Conservation (phyloP, 2,888 invertebrate genomes). For the Embidobia sp. region DNA sequence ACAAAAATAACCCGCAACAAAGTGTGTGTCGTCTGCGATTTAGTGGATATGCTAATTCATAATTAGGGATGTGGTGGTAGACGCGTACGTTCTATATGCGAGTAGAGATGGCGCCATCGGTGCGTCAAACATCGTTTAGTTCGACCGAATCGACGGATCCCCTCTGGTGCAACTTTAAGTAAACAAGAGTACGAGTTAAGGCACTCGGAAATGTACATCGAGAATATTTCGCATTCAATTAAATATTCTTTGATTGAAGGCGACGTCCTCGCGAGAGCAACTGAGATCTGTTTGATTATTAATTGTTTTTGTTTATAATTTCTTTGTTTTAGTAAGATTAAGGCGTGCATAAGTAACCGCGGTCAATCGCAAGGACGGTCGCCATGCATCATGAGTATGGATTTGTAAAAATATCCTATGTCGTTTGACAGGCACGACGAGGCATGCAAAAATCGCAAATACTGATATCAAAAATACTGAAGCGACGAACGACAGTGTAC, state of each 20-base stretch:
- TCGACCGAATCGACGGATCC: too few species aligned
- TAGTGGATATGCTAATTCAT: constrained; percentile 67
- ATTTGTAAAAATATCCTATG: constrained; percentile 69
- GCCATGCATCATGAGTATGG: not conserved
- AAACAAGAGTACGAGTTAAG: constrained; percentile 31
- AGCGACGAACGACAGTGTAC: constrained; percentile 66
- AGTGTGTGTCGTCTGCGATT: constrained; percentile 71
- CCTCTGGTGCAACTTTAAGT: constrained; percentile 38
- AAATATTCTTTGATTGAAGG: constrained; percentile 17
- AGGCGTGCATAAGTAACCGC: constrained; percentile 11
- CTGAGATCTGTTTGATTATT: constrained; percentile 41
- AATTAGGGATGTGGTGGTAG: constrained; percentile 60
- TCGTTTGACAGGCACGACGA: constrained; percentile 71
- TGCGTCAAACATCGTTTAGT: too few species aligned
- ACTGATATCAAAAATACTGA: constrained; percentile 81
- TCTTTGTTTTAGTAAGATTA: too few species aligned
- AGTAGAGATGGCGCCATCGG: constrained; percentile 26
- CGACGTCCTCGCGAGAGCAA: constrained; percentile 34
- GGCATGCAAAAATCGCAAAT: constrained; percentile 73
- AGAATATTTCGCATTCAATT: constrained; percentile 16
- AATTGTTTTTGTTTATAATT: not conserved
- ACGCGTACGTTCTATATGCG: constrained; percentile 59
- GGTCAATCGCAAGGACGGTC: constrained; percentile 26
- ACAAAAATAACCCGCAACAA: constrained; percentile 77
- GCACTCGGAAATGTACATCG: constrained; percentile 13